A percentile compares a stretch with the other conserved stretches of the same genome.
Evolutionary conservation across 2,797 vertebrate genomes (phyloP).

Genomic region (Acrossocheilus wenchowensis): DNA sequence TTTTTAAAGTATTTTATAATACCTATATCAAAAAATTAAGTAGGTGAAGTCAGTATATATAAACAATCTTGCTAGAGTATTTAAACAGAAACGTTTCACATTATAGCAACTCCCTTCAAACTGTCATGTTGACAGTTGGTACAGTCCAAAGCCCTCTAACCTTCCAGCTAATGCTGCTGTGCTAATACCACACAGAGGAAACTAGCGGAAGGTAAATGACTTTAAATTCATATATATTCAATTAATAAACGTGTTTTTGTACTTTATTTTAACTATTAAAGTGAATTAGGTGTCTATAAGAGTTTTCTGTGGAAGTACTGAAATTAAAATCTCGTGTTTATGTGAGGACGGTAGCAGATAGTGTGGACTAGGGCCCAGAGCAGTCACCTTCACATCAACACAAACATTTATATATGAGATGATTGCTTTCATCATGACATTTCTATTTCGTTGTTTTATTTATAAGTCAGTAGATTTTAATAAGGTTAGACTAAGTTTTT

Average conservation of each 20-base stretch:
- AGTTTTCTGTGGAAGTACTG: background rate
- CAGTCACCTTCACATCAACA: constrained; percentile 38
- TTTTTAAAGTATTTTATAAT: background rate
- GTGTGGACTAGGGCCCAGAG: background rate
- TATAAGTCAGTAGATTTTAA: background rate
- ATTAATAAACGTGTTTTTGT: background rate
- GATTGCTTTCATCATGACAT: background rate
- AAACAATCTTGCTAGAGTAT: background rate
- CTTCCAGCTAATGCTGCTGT: constrained; percentile 50
- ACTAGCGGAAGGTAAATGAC: constrained; percentile 1
- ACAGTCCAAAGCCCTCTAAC: constrained; percentile 74
- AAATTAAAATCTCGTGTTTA: background rate
- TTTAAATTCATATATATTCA: background rate
- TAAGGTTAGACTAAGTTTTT: background rate
- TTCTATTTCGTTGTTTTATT: background rate
- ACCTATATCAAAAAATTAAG: background rate
- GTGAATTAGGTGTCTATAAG: too few relatives aligned
- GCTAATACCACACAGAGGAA: constrained; percentile 39
- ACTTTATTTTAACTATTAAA: background rate
- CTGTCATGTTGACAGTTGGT: constrained; percentile 64
- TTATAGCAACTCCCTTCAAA: background rate
- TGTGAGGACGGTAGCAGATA: background rate
- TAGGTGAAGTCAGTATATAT: background rate
- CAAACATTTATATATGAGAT: background rate
- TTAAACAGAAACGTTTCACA: background rate